These are phyloP conservation scores for Lottia scabra DNA, from an alignment of 2,888 invertebrate genomes.

Conservation along the genomic window DNA sequence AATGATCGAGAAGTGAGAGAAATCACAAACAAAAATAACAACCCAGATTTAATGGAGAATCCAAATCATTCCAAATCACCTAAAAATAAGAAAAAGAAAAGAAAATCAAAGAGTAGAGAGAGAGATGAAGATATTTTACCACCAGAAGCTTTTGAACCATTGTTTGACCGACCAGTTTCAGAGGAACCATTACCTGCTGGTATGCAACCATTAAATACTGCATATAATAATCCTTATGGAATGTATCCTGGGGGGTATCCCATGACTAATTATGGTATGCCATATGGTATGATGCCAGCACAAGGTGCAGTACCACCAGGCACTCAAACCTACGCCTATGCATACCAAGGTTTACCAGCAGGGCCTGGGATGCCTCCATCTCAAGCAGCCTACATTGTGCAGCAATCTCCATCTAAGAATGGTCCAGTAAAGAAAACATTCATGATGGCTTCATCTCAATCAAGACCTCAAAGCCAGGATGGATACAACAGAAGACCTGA, in stretches of 20 bases:
- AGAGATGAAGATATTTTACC: conserved; percentile 37
- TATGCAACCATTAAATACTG: conserved; percentile 19
- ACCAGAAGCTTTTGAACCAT: conserved; percentile 44
- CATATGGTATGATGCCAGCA: conserved; percentile 27
- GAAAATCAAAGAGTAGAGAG: conserved; percentile 32
- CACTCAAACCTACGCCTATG: not conserved
- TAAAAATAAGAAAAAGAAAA: conserved; percentile 42
- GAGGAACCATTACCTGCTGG: not conserved
- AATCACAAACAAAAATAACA: not conserved
- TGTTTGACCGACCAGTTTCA: conserved; percentile 31
- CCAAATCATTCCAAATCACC: conserved; percentile 36
- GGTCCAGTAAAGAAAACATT: conserved; percentile 27
- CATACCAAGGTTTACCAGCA: conserved; percentile 11
- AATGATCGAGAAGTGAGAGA: not conserved
- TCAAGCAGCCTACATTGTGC: conserved; percentile 43
- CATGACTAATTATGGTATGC: conserved; percentile 20
- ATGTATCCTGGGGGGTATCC: not conserved
- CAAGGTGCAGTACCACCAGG: not conserved
- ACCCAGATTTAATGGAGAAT: conserved; percentile 3
- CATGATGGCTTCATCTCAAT: conserved; percentile 30
- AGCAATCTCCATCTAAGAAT: conserved; percentile 37
- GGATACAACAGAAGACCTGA: conserved; percentile 6
- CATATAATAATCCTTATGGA: not conserved
- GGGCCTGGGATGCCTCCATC: conserved; percentile 23
- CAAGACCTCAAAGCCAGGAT: conserved; percentile 14